A percentile compares a stretch with the other conserved stretches of the same genome.
Conservation (phyloP, 2,888 invertebrate genomes). For the Tenthredo notha region DNA sequence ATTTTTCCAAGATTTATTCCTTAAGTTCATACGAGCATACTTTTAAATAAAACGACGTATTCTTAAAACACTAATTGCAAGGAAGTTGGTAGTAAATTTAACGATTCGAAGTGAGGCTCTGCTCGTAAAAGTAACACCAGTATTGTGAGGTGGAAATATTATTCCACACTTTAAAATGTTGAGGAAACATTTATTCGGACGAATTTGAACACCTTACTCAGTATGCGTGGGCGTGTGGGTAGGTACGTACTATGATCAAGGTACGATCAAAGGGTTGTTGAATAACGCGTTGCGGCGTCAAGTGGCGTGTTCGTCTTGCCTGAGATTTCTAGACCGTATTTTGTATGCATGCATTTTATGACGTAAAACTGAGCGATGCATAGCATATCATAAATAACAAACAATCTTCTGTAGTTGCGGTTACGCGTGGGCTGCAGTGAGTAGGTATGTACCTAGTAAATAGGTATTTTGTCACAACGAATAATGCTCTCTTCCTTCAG, state of each 20-base stretch:
- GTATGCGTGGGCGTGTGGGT: not conserved
- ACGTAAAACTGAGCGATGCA: conserved; percentile 35
- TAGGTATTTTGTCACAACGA: conserved; percentile 14
- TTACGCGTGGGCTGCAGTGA: conserved; percentile 25
- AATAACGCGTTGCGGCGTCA: conserved; percentile 33
- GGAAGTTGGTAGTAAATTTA: not conserved
- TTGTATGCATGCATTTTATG: conserved; percentile 22
- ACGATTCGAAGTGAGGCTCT: not conserved
- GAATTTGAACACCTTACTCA: not conserved
- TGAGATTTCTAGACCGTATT: conserved; percentile 30
- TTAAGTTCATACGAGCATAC: not conserved
- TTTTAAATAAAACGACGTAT: not conserved
- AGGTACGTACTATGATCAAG: conserved; percentile 16
- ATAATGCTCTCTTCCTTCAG: conserved; percentile 11
- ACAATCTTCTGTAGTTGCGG: conserved; percentile 34
- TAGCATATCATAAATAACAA: conserved; percentile 42
- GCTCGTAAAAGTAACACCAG: not conserved
- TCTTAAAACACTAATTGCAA: not conserved
- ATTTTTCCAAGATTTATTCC: not conserved
- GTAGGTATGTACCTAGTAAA: not conserved
- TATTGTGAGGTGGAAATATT: not conserved
- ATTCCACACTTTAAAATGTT: not conserved
- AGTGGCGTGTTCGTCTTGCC: conserved; percentile 1
- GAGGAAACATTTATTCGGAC: not conserved
- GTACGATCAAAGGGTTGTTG: conserved; percentile 38